Percentiles rank a stretch among this genome's conserved stretches.
phyloP scores from a whole-genome alignment of 2,797 vertebrate genomes.

The Gadopsis bispinosus region DNA sequence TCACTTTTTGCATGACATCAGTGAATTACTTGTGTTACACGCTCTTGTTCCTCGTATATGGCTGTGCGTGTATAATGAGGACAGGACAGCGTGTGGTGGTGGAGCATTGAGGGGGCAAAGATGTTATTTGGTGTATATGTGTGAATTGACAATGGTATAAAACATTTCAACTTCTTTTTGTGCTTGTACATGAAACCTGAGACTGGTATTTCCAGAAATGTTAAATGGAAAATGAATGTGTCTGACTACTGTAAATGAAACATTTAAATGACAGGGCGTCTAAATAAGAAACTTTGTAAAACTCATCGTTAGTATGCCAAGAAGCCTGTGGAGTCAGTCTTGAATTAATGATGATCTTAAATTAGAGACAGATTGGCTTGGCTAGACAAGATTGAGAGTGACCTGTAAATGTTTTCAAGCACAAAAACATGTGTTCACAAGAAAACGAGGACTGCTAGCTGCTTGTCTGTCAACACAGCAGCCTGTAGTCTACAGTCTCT shows the following conservation, averaged over 20 bases:
- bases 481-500: constrained; percentile 31
- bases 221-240: constrained; percentile 13
- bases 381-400: constrained; percentile 27
- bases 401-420: constrained; percentile 41
- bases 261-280: constrained; percentile 32
- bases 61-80: constrained; percentile 35
- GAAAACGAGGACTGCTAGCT: constrained; percentile 1
- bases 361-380: constrained; percentile 21
- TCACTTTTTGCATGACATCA: constrained; percentile 80
- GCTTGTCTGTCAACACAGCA: constrained; percentile 45
- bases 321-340: constrained; percentile 21
- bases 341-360: constrained; percentile 30
- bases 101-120: constrained; percentile 4
- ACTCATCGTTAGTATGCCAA: constrained; percentile 13
- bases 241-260: constrained; percentile 32
- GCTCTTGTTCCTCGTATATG: constrained; percentile 47
- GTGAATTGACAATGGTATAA: constrained; percentile 4
- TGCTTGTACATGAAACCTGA: neutral
- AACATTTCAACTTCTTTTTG: constrained; percentile 4
- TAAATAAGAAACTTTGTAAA: constrained; percentile 16
- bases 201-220: constrained; percentile 11
- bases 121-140: constrained; percentile 21
- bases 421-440: constrained; percentile 25
- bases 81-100: constrained; percentile 26
- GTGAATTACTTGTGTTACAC: constrained; percentile 66